Conservation (phyloP, 1,140 invertebrate species). For the Megathymus violae region DNA sequence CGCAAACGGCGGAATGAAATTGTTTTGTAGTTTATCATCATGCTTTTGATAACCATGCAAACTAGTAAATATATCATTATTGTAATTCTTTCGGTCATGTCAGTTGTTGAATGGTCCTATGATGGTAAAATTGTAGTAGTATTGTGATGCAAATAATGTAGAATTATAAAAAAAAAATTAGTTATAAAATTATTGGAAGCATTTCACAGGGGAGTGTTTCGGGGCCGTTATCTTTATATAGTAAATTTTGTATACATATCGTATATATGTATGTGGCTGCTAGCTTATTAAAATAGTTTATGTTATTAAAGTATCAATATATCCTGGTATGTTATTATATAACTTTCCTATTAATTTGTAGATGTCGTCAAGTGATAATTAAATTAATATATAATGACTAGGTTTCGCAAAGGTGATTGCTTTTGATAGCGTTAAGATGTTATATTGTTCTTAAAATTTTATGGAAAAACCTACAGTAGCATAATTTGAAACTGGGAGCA, state of each 20-base stretch:
- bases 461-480: too few species aligned
- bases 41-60: slow-evolving; percentile 10
- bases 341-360: slow-evolving; percentile 7
- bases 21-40: not conserved
- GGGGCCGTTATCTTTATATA: not conserved
- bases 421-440: not conserved
- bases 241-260: not conserved
- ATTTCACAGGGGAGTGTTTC: not conserved
- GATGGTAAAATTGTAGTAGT: too few species aligned
- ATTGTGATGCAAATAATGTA: too few species aligned
- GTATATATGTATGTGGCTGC: slow-evolving; percentile 2
- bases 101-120: too few species aligned
- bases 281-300: slow-evolving; percentile 6
- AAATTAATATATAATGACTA: not conserved
- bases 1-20: not conserved
- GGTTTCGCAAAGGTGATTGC: slow-evolving; percentile 4
- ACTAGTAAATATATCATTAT: not conserved
- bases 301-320: not conserved
- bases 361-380: slow-evolving; percentile 8
- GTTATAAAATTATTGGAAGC: not conserved
- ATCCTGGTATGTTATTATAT: not conserved
- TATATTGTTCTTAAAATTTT: too few species aligned
- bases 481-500: not conserved
- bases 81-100: not conserved
- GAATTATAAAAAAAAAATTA: too few species aligned